These are phyloP conservation scores for Cynaeus angustus DNA, from an alignment of 2,888 invertebrate species.

Conservation along the genomic window DNA sequence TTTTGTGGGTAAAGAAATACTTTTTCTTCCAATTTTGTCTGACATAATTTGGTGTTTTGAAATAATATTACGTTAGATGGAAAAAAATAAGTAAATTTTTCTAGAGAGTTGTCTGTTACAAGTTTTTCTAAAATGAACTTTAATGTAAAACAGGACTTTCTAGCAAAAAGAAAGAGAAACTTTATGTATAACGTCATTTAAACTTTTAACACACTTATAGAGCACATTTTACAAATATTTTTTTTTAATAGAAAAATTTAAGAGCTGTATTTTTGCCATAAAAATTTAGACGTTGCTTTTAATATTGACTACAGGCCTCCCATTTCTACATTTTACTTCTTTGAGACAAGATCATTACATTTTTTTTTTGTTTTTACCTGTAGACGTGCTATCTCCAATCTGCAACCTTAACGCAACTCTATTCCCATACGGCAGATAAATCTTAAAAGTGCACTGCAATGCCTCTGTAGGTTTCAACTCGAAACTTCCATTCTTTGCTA, in stretches of 20 bases:
- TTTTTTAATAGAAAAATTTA: no score
- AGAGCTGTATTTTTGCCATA: no score
- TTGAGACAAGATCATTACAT: background rate
- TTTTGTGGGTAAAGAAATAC: background rate
- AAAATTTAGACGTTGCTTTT: no score
- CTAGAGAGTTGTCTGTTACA: no score
- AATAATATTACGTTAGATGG: background rate
- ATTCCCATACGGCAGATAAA: constrained; percentile 83
- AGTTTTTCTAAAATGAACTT: no score
- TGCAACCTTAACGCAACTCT: constrained; percentile 78
- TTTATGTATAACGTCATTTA: no score
- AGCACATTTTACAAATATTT: no score
- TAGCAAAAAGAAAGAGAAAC: no score
- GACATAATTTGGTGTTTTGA: background rate
- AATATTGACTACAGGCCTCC: constrained; percentile 6
- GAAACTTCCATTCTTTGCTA: constrained; percentile 79
- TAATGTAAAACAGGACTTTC: no score
- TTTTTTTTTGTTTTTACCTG: constrained; percentile 55
- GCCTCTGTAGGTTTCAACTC: constrained; percentile 77
- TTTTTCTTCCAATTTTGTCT: background rate
- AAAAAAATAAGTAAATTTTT: no score
- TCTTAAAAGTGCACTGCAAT: constrained; percentile 79
- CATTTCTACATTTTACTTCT: no score
- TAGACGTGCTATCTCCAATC: constrained; percentile 72
- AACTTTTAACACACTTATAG: no score